phyloP scores from a whole-genome alignment of 2,113 vertebrate species.

The Cynopterus brachyotis region DNA sequence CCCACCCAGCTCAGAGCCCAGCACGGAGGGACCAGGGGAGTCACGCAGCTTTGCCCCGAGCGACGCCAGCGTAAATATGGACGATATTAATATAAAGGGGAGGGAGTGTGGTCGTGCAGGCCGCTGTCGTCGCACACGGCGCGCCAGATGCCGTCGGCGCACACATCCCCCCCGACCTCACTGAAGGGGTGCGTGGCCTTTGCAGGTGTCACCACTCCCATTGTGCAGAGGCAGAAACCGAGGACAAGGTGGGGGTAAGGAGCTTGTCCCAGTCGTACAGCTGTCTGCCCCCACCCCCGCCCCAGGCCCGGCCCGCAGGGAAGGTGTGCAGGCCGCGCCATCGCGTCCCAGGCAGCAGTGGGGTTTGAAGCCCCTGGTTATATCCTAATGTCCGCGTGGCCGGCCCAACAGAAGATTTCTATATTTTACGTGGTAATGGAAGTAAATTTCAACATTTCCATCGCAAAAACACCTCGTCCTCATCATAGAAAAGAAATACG shows the following conservation, averaged over 20 bases:
- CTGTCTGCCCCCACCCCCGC: accelerated
- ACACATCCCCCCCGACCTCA: background rate
- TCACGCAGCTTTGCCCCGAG: background rate
- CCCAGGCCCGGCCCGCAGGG: background rate
- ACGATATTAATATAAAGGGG: background rate
- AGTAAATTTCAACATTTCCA: background rate
- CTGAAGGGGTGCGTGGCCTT: background rate
- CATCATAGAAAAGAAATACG: background rate
- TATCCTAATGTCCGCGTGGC: background rate
- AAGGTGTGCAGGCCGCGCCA: background rate
- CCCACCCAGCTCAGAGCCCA: background rate
- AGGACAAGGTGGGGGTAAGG: background rate
- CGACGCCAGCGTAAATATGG: background rate
- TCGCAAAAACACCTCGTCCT: background rate
- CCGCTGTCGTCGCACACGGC: accelerated
- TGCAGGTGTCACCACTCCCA: background rate
- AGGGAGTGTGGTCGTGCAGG: accelerated
- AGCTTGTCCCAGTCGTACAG: background rate
- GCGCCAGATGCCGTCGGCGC: background rate
- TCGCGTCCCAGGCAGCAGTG: accelerated
- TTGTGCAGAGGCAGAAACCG: background rate
- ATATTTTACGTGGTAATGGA: background rate
- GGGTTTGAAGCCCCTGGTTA: background rate
- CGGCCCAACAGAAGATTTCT: background rate
- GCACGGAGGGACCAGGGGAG: background rate